These are phyloP conservation scores for Zosterops pallidus DNA, from an alignment of 2,113 vertebrate genomes.

Conservation along the genomic window DNA sequence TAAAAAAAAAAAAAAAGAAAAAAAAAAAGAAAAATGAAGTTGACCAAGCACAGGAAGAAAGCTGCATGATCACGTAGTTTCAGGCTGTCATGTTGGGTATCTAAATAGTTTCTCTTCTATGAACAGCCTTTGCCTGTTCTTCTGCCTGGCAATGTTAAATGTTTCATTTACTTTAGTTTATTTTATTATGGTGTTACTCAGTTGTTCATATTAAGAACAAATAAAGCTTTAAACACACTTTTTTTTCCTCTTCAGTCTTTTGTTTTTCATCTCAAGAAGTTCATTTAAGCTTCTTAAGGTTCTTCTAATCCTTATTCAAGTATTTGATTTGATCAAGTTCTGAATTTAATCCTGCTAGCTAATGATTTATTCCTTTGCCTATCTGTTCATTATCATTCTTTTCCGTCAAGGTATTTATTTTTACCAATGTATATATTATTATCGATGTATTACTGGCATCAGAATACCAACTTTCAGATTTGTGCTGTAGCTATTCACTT, in stretches of 20 bases:
- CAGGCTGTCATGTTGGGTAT: accelerated
- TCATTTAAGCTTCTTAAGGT: not conserved
- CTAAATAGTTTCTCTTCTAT: not conserved
- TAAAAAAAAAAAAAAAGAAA: not conserved
- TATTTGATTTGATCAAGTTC: not conserved
- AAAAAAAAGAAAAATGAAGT: not conserved
- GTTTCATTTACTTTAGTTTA: not conserved
- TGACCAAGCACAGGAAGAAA: not conserved
- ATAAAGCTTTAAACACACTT: not conserved
- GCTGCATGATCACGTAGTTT: not conserved
- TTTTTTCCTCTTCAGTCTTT: not conserved
- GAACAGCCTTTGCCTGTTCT: not conserved
- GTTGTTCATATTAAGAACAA: not conserved
- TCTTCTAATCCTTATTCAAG: not conserved
- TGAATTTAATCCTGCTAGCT: not conserved
- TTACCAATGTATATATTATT: too few species aligned
- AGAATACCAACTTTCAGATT: not conserved
- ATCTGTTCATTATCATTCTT: not conserved
- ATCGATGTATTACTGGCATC: too few species aligned
- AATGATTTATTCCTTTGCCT: not conserved
- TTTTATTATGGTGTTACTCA: not conserved
- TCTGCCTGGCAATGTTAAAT: not conserved
- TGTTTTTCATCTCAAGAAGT: not conserved
- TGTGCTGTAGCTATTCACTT: not conserved
- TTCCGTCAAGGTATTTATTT: not conserved